Conservation (phyloP, 2,797 vertebrate genomes). For the Diplodus puntazzo region DNA sequence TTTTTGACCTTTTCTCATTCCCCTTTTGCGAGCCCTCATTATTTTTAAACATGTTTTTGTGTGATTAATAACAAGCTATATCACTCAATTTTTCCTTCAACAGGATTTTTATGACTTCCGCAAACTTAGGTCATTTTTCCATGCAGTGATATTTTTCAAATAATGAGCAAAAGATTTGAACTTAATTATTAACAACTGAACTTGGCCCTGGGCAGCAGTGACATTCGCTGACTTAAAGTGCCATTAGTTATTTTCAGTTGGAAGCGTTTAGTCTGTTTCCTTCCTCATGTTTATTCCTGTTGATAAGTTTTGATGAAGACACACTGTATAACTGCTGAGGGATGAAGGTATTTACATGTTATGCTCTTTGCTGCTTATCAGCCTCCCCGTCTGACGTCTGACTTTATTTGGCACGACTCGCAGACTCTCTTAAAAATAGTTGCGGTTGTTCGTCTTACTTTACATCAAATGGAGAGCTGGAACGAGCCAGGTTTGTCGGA, state of each 20-base stretch:
- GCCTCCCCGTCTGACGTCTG: conserved; percentile 28
- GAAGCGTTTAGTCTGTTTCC: conserved; percentile 21
- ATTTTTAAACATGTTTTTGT: not conserved
- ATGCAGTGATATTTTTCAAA: conserved; percentile 19
- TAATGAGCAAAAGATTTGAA: conserved; percentile 14
- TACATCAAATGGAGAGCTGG: conserved; percentile 24
- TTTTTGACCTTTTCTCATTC: not conserved
- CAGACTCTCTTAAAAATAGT: conserved; percentile 46
- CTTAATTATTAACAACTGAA: conserved; percentile 18
- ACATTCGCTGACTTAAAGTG: conserved; percentile 5
- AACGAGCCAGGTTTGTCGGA: conserved; percentile 15
- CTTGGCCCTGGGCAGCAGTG: not conserved
- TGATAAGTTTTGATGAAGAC: not conserved
- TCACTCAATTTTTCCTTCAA: not conserved
- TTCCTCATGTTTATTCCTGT: not conserved
- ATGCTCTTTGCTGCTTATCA: conserved; percentile 20
- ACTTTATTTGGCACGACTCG: conserved; percentile 26
- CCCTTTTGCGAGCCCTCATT: not conserved
- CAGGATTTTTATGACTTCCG: conserved; percentile 11
- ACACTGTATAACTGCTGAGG: not conserved
- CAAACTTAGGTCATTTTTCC: conserved; percentile 22
- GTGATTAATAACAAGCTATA: not conserved
- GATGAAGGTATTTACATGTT: conserved; percentile 22
- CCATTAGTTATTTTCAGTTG: conserved; percentile 19
- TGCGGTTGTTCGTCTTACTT: conserved; percentile 34